Evolutionary conservation across 2,113 vertebrate species (phyloP).

Genomic region (Sclerurus mexicanus): DNA sequence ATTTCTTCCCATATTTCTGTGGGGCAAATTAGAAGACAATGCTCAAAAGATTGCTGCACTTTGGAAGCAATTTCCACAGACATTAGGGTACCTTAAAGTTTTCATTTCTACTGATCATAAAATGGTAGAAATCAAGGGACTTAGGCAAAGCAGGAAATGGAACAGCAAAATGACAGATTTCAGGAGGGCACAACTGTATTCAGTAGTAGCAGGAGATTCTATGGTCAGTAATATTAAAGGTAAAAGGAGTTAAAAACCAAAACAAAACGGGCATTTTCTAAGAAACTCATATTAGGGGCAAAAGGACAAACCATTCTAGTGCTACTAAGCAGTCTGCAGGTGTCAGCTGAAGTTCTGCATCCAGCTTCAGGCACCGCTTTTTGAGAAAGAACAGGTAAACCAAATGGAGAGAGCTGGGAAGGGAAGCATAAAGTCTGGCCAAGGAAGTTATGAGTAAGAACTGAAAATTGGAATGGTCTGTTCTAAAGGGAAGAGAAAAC

Average conservation of each 20-base stretch:
- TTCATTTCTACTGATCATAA: not conserved
- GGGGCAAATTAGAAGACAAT: not conserved
- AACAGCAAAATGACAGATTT: not conserved
- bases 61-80: not conserved
- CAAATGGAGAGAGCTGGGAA: not conserved
- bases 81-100: not conserved
- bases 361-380: not conserved
- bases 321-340: not conserved
- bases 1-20: not conserved
- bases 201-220: not conserved
- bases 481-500: not conserved
- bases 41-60: not conserved
- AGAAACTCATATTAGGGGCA: not conserved
- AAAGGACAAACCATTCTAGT: not conserved
- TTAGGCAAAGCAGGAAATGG: not conserved
- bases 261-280: not conserved
- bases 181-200: not conserved
- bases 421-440: not conserved
- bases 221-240: not conserved
- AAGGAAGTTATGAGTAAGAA: not conserved
- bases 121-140: not conserved
- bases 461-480: not conserved
- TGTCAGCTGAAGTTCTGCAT: not conserved
- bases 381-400: not conserved
- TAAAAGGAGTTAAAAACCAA: not conserved